Evolutionary conservation across 2,113 vertebrate species (phyloP), one percentile per base, ranked within the genome.

Genomic region (Leucosticte australis): DNA sequence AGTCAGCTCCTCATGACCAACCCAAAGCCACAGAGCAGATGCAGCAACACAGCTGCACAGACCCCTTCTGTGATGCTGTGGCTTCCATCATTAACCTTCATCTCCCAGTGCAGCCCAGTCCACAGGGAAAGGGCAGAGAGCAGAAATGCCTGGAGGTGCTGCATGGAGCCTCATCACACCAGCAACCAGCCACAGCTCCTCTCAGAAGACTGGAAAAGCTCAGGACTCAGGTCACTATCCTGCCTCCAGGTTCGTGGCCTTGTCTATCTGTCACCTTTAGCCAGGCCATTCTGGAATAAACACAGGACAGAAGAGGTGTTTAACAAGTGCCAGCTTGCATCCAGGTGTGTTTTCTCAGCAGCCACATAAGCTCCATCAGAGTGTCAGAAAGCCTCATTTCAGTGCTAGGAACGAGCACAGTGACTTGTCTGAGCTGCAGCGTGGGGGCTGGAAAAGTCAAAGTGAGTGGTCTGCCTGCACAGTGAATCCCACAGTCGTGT

Each of bases 381-480:
- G 10, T 39, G 39, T 56, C 68, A 50, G n/a, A 74, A 46, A 49
- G 33, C 20, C 47, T 37, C 42, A 92, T 3, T 76, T 44, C 67
- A 69, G 76, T 13, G 7, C 64, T 49, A 26, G 50, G 57, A 73
- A 81, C 20, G n/a, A 68, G 62, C 46, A 71, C 9, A 57, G 65
- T 76, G 77, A 92, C 49, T 77, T 94, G 68, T 49, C 73, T 91
- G 2, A 70, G 60, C 73, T 67, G 77, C 91, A 92, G 87, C 10
- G 4, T 59, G 92, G 95, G 93, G 65, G 92, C 81, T 96, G 91
- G 90, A 81, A 95, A 81, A 94, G 90, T 74, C 33, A 0, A 83
- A 89, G 56, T 63, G 84, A 87, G 65, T 67, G 90, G 95, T 95
- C 81, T 89, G 77, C 74, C 49, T 77, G 76, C 90, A 67, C 74